These are phyloP conservation scores for Pilophorus perplexus DNA, from an alignment of 2,888 invertebrate genomes.

Conservation along the genomic window DNA sequence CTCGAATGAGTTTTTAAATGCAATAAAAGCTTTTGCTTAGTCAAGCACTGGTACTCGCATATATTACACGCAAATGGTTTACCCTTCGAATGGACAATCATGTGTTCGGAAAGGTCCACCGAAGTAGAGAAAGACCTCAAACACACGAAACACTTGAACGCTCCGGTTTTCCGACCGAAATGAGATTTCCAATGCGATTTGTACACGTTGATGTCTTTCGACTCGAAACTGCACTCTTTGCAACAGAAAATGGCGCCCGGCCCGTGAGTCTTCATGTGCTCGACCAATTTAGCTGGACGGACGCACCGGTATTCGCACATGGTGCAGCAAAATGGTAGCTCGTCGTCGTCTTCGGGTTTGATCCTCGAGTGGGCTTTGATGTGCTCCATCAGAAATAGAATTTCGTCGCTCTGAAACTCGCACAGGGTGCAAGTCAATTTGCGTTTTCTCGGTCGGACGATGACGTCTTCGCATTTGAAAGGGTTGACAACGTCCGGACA, in stretches of 20 bases:
- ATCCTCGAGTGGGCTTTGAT: constrained; percentile 20
- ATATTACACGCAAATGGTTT: constrained; percentile 10
- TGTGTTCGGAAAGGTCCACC: not conserved
- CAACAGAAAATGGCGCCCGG: not conserved
- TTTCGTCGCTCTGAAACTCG: constrained; percentile 10
- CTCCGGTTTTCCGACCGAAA: not conserved
- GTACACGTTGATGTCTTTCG: not conserved
- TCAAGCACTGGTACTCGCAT: constrained; percentile 24
- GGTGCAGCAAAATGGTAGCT: constrained; percentile 15
- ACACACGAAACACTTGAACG: constrained; percentile 22
- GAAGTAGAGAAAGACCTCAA: not conserved
- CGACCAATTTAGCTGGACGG: not conserved
- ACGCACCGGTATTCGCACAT: constrained; percentile 27
- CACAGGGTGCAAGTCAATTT: constrained; percentile 19
- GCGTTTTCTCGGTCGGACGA: not conserved
- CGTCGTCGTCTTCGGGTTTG: not conserved
- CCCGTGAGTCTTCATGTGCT: constrained; percentile 16
- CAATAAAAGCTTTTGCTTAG: not conserved
- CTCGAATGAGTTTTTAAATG: constrained; percentile 10
- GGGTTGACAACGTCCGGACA: constrained; percentile 4
- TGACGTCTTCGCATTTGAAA: not conserved
- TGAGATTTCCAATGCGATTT: constrained; percentile 10
- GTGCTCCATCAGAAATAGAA: constrained; percentile 28
- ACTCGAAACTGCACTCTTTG: constrained; percentile 15
- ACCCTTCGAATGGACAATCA: not conserved